Conservation (phyloP, 2,113 vertebrate species). For the Glaucomys volans region DNA sequence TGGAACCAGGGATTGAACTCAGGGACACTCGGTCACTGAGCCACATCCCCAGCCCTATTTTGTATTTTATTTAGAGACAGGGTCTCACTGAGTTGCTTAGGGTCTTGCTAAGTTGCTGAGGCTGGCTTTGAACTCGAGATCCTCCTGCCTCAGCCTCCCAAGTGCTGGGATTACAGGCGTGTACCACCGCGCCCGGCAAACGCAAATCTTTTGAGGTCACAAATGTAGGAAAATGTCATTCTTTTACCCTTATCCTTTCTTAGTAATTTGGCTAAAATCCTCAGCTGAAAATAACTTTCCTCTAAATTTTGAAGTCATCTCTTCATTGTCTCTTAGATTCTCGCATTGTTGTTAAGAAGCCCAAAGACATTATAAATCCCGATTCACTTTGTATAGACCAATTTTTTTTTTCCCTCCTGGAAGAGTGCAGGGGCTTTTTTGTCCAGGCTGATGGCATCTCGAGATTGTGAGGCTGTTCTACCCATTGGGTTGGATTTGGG, state of each 20-base stretch:
- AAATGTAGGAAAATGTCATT: not conserved
- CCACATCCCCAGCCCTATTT: too few species aligned
- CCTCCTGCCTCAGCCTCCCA: too few species aligned
- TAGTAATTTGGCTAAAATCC: not conserved
- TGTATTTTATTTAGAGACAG: too few species aligned
- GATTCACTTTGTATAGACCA: not conserved
- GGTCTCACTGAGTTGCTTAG: too few species aligned
- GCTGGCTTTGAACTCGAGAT: too few species aligned
- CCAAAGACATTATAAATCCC: not conserved
- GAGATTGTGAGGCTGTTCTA: not conserved
- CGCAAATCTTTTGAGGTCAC: not conserved
- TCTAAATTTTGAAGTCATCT: not conserved
- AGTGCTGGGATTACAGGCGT: too few species aligned
- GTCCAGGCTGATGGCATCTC: not conserved
- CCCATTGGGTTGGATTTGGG: not conserved
- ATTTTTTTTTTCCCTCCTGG: not conserved
- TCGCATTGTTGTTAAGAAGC: not conserved
- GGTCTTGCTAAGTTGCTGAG: too few species aligned
- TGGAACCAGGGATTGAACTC: too few species aligned
- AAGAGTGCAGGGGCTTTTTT: not conserved
- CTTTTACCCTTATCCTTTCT: not conserved
- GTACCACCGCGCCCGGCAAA: too few species aligned
- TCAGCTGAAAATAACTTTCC: not conserved
- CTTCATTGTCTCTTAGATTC: not conserved
- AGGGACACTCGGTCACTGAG: too few species aligned